phyloP scores from a whole-genome alignment of 1,140 invertebrate genomes.

The Yoshiicerus persimilis region DNA sequence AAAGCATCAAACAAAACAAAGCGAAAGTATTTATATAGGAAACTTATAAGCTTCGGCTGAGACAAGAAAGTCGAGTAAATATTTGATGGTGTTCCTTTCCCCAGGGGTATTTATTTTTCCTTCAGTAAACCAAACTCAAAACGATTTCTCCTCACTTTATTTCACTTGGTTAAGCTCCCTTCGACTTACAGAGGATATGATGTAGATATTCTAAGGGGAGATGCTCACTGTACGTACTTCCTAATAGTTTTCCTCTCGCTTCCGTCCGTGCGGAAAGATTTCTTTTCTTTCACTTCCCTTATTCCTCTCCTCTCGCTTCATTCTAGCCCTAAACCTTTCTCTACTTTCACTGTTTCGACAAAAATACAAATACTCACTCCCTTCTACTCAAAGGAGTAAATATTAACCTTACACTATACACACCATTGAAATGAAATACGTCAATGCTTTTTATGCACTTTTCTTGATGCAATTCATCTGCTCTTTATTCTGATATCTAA shows the following conservation, averaged over 20 bases:
- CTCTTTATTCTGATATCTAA: no score
- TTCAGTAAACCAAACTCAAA: background rate
- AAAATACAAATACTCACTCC: background rate
- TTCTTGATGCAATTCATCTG: background rate
- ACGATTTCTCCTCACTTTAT: background rate
- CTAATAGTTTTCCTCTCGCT: background rate
- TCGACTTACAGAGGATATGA: background rate
- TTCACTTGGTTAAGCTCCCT: background rate
- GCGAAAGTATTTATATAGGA: no score
- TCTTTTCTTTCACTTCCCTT: background rate
- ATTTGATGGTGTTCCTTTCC: background rate
- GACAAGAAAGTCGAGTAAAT: background rate
- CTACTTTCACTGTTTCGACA: background rate
- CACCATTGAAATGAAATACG: background rate
- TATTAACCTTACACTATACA: background rate
- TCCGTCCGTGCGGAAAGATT: background rate
- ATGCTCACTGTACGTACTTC: background rate
- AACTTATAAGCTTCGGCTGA: no score
- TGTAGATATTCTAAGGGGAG: background rate
- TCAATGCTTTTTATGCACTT: background rate
- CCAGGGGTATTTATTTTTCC: background rate
- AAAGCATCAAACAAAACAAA: background rate
- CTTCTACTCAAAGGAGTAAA: no score
- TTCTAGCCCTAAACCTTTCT: background rate
- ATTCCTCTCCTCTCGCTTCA: background rate